Evolutionary conservation across 1,140 invertebrate species (phyloP).

Genomic region (Colletes latitarsis): DNA sequence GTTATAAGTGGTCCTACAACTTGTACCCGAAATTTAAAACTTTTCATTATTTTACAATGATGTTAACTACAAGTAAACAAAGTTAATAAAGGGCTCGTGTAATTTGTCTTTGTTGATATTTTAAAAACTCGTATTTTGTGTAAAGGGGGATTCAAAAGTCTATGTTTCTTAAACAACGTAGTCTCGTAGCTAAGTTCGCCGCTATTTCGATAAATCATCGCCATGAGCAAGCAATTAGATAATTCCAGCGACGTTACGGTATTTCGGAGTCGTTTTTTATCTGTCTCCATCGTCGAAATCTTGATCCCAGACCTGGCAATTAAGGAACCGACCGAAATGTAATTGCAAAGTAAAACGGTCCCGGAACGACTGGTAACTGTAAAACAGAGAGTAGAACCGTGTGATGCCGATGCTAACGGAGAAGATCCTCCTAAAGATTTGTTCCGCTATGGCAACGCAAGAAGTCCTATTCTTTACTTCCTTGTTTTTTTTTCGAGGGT

Average conservation of each 20-base stretch:
- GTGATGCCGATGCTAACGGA: slow-evolving; percentile 59
- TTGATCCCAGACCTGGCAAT: neutral
- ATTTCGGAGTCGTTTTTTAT: neutral
- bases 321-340: slow-evolving; percentile 37
- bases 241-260: neutral
- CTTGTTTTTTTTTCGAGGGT: neutral
- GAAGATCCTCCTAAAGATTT: slow-evolving; percentile 68
- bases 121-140: too few relatives aligned
- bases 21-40: too few relatives aligned
- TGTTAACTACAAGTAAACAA: too few relatives aligned
- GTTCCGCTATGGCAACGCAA: slow-evolving; percentile 68
- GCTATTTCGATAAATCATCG: too few relatives aligned
- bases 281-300: neutral
- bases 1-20: too few relatives aligned
- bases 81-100: too few relatives aligned
- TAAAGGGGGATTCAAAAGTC: too few relatives aligned
- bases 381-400: slow-evolving; percentile 66
- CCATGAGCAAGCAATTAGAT: neutral
- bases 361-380: slow-evolving; percentile 71
- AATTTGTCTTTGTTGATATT: too few relatives aligned
- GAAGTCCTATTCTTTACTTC: slow-evolving; percentile 33
- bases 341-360: slow-evolving; percentile 44
- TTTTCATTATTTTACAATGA: too few relatives aligned
- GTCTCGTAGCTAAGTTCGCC: too few relatives aligned
- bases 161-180: too few relatives aligned